Percentiles rank a stretch among this genome's conserved stretches.
Evolutionary conservation across 2,888 invertebrate species (phyloP).

Genomic region (Sphaerophoria rueppellii): DNA sequence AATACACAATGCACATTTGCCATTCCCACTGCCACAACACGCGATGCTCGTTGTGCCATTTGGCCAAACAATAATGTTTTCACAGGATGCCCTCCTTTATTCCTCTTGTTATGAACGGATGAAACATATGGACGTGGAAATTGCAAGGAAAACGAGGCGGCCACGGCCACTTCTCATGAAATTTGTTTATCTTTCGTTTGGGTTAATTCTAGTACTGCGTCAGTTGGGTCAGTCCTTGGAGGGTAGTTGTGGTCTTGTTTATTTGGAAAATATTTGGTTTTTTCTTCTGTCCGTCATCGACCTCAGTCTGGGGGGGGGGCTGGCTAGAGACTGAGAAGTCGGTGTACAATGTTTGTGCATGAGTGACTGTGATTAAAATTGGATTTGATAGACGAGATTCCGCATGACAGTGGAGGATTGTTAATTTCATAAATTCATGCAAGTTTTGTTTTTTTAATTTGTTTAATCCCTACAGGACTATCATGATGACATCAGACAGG

Average conservation of each 20-base stretch:
- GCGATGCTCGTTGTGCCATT: constrained; percentile 28
- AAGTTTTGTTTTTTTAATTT: background rate
- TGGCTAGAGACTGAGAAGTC: background rate
- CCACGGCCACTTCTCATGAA: background rate
- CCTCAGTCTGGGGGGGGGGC: background rate
- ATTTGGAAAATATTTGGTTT: constrained; percentile 13
- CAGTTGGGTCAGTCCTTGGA: too few species aligned
- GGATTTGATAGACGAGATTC: constrained; percentile 9
- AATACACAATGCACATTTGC: background rate
- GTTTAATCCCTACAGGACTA: constrained; percentile 86
- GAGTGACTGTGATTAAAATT: constrained; percentile 29
- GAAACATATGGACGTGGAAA: background rate
- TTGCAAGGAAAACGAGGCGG: background rate
- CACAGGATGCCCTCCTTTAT: constrained; percentile 11
- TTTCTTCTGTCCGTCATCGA: background rate
- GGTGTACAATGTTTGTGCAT: constrained; percentile 2
- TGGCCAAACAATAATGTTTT: constrained; percentile 35
- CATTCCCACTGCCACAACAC: background rate
- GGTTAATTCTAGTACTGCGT: constrained; percentile 12
- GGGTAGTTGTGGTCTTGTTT: background rate
- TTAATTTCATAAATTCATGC: constrained; percentile 1
- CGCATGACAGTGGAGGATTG: background rate
- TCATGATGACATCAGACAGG: constrained; percentile 95
- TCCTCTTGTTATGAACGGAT: background rate
- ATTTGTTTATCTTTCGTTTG: constrained; percentile 55